These are phyloP conservation scores for Orthosia incerta DNA, from an alignment of 2,888 invertebrate species.

Conservation along the genomic window DNA sequence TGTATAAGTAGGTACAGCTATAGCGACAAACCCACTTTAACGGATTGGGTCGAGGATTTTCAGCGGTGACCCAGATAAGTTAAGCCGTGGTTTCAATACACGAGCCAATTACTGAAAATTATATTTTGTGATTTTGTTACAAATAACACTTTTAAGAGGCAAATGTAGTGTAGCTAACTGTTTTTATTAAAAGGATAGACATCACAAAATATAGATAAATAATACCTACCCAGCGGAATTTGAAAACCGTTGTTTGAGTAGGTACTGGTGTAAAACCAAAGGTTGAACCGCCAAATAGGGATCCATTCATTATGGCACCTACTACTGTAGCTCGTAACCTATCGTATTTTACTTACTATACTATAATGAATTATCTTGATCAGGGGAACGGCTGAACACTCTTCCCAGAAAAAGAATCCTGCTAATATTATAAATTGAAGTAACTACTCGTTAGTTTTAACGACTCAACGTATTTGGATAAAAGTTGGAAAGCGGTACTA, in stretches of 20 bases:
- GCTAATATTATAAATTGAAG: no score
- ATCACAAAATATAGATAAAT: no score
- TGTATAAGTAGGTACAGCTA: constrained; percentile 53
- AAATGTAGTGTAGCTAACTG: neutral
- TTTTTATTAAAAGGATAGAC: no score
- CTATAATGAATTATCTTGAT: no score
- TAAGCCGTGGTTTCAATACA: constrained; percentile 57
- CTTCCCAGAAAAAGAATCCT: no score
- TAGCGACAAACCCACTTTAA: constrained; percentile 64
- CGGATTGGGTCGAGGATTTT: constrained; percentile 70
- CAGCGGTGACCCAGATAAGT: constrained; percentile 68
- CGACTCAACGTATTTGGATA: no score
- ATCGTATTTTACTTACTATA: no score
- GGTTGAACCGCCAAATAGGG: neutral
- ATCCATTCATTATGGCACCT: neutral
- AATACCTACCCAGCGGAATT: neutral
- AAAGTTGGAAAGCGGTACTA: no score
- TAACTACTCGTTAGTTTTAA: no score
- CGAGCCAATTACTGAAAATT: constrained; percentile 5
- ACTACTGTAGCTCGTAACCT: neutral
- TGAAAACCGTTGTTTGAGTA: neutral
- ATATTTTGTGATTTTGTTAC: neutral
- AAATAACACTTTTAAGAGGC: neutral
- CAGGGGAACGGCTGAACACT: no score
- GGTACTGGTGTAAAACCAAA: neutral